phyloP scores from a whole-genome alignment of 2,113 vertebrate genomes.

The Tricholaema leucomelas region DNA sequence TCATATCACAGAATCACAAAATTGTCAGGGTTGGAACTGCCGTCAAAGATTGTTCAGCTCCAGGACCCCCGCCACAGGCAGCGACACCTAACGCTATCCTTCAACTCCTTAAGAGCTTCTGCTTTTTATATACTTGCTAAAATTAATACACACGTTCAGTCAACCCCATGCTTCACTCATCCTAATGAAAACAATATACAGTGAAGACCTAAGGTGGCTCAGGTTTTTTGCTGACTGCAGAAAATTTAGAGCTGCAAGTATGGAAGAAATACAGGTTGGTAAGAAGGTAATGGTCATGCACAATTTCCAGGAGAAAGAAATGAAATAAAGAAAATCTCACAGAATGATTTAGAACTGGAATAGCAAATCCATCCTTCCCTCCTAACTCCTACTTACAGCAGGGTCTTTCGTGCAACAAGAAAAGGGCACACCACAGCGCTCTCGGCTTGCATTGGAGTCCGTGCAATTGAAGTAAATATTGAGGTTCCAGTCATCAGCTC shows the following conservation, averaged over 20 bases:
- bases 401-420: slow-evolving; percentile 98
- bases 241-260: neutral
- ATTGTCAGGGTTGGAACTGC: too few species aligned
- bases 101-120: neutral
- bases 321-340: neutral
- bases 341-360: neutral
- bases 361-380: neutral
- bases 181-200: neutral
- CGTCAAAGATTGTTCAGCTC: too few species aligned
- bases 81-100: neutral
- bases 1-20: neutral
- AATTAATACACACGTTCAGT: neutral
- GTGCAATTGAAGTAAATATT: slow-evolving; percentile 99
- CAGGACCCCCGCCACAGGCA: too few species aligned
- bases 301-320: neutral
- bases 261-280: neutral
- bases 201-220: neutral
- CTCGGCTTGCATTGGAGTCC: slow-evolving; percentile 90
- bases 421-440: slow-evolving; percentile 95
- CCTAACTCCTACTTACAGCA: slow-evolving; percentile 77
- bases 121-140: neutral
- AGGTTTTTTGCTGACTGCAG: neutral
- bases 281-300: neutral
- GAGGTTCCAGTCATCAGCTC: slow-evolving; percentile 95
- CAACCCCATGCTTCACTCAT: neutral